Conservation (phyloP, 2,797 vertebrate species). For the Limosa lapponica region DNA sequence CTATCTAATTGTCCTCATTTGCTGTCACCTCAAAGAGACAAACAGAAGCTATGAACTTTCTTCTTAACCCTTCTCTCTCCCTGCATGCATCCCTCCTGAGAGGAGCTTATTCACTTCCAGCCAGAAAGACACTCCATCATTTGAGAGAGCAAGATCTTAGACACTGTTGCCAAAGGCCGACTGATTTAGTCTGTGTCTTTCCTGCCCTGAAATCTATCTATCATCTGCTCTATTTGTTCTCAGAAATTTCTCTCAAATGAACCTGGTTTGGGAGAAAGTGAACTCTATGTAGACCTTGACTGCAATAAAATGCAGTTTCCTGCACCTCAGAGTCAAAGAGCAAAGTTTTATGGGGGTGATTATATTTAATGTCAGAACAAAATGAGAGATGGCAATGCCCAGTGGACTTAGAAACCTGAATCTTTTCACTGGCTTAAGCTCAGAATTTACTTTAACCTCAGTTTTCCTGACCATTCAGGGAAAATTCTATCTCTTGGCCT, state of each 20-base stretch:
- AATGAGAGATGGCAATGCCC: not conserved
- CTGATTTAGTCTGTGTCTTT: not conserved
- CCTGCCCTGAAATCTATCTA: not conserved
- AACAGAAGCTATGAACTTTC: not conserved
- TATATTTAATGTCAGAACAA: not conserved
- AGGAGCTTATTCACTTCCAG: not conserved
- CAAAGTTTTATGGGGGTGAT: not conserved
- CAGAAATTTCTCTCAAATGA: not conserved
- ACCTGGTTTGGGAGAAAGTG: not conserved
- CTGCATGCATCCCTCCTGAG: not conserved
- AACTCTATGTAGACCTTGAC: not conserved
- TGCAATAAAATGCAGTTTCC: not conserved
- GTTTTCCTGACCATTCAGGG: not conserved
- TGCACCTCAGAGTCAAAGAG: not conserved
- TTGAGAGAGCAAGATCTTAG: not conserved
- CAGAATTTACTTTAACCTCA: not conserved
- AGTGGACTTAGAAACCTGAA: not conserved
- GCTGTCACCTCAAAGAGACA: not conserved
- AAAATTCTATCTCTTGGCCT: not conserved
- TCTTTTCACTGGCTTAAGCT: not conserved
- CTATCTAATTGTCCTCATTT: not conserved
- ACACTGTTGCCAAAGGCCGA: not conserved
- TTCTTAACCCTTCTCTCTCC: not conserved
- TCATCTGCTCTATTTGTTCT: not conserved
- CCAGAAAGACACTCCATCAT: not conserved